Evolutionary conservation across 2,888 invertebrate genomes (phyloP), one percentile per base, ranked within the genome.

Genomic region (Sipha maydis): DNA sequence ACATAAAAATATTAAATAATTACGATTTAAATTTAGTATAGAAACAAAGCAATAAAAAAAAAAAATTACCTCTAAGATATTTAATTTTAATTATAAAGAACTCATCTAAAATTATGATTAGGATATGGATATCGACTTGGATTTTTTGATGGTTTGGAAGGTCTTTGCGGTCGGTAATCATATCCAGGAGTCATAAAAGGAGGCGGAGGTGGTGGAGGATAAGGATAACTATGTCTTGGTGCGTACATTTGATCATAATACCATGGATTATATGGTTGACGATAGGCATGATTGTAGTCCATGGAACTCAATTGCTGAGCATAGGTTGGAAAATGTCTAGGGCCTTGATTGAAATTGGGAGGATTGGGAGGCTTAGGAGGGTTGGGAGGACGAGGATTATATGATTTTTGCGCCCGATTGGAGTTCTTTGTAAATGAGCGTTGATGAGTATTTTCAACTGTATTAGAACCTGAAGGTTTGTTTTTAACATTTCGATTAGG

Each of bases 271-370:
- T 75, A 54, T 21, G 76, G 76, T 41, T 77, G 77, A 34, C 48
- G 85, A n/a, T 85, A 69, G 11, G 31, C 0, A 0, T 67, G 34
- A 34, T 48, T 78, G 3, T 54, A n/a, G 1, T 78, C 77, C 34
- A 85, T 48, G 9, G 85, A 31, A 19, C 77, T 69, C n/a, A 85
- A 69, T 25, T 78, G 69, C 34, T 85, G 77, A 19, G 85, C 85
- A 69, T 85, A 85, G 0, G 85, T 69, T 3, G 77, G 77, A 3
- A 85, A 85, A 34, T 21, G 28, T 48, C 85, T 69, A 8, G 48
- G 31, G 41, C 56, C 31, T 0, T 67, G 5, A n/a, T 34, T 54
- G 3, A 31, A 25, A 14, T 17, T 61, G n/a, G 38, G 61, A 61
- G 73, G 73, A 34, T 19, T 0, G 14, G 14, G 9, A n/a, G n/a